Percentiles rank a stretch among this genome's conserved stretches.
Conservation (phyloP, 2,888 invertebrate species). For the Tenthredo livida region DNA sequence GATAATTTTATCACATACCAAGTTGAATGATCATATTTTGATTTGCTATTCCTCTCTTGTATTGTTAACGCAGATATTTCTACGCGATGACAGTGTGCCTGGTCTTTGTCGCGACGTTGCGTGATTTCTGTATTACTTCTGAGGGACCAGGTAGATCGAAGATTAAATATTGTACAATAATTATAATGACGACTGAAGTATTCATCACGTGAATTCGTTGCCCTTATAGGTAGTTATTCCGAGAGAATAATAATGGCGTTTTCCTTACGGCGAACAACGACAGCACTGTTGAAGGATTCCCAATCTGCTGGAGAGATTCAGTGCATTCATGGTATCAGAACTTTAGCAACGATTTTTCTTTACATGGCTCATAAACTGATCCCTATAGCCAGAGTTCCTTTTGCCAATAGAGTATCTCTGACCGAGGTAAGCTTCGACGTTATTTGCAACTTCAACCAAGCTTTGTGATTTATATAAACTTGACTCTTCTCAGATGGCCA, state of each 20-base stretch:
- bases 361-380: conserved; percentile 85
- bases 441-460: conserved; percentile 15
- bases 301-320: conserved; percentile 80
- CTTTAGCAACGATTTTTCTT: conserved; percentile 83
- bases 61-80: conserved; percentile 68
- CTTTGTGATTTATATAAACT: conserved; percentile 15
- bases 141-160: conserved; percentile 69
- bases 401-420: conserved; percentile 82
- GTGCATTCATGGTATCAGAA: conserved; percentile 86
- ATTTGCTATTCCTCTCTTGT: neutral
- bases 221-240: conserved; percentile 71
- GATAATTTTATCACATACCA: neutral
- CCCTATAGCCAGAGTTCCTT: conserved; percentile 83
- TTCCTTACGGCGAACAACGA: conserved; percentile 83
- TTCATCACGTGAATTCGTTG: conserved; percentile 44
- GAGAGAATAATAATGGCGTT: conserved; percentile 81
- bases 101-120: conserved; percentile 70
- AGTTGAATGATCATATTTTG: neutral
- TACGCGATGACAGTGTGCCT: conserved; percentile 73
- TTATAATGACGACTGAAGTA: neutral
- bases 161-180: neutral
- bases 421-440: conserved; percentile 79
- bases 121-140: conserved; percentile 69
- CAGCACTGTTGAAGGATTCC: conserved; percentile 81
- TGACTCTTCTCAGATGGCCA: conserved; percentile 77